Evolutionary conservation across 2,113 vertebrate species (phyloP).

Genomic region (Abramis brama): DNA sequence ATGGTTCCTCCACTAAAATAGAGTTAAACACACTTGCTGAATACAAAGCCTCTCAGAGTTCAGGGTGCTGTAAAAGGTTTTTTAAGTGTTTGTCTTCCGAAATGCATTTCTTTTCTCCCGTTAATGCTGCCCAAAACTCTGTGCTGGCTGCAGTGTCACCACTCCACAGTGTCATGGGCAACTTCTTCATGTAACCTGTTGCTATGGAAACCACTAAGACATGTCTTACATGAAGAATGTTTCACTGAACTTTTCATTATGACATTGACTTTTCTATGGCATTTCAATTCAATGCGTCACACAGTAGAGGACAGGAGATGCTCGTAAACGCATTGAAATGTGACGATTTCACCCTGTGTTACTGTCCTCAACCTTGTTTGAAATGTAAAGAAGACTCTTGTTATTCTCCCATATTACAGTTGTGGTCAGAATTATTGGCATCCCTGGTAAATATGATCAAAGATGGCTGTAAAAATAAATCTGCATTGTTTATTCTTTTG

Average conservation of each 20-base stretch:
- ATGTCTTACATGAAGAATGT: not conserved
- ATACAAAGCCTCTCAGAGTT: not conserved
- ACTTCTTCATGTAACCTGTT: slow-evolving; percentile 34
- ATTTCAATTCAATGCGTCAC: not conserved
- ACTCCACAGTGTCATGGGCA: slow-evolving; percentile 36
- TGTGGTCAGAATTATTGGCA: too few relatives aligned
- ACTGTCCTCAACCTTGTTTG: not conserved
- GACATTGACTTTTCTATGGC: slow-evolving; percentile 14
- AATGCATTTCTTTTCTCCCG: not conserved
- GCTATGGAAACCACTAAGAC: slow-evolving; percentile 37
- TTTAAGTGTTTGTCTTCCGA: slow-evolving; percentile 16
- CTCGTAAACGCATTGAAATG: not conserved
- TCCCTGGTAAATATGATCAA: too few relatives aligned
- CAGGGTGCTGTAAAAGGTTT: slow-evolving; percentile 18
- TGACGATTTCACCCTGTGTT: not conserved
- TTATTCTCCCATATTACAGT: not conserved
- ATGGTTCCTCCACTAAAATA: slow-evolving; percentile 8
- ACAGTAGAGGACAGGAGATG: not conserved
- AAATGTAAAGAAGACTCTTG: not conserved
- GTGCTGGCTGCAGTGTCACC: slow-evolving; percentile 12
- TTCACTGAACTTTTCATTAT: slow-evolving; percentile 28
- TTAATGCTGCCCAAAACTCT: slow-evolving; percentile 7
- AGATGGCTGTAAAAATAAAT: too few relatives aligned
- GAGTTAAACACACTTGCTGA: not conserved
- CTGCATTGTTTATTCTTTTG: too few relatives aligned